Percentiles rank a stretch among this genome's conserved stretches.
phyloP scores from a whole-genome alignment of 2,113 vertebrate species.

The Pogonocichla stellata region DNA sequence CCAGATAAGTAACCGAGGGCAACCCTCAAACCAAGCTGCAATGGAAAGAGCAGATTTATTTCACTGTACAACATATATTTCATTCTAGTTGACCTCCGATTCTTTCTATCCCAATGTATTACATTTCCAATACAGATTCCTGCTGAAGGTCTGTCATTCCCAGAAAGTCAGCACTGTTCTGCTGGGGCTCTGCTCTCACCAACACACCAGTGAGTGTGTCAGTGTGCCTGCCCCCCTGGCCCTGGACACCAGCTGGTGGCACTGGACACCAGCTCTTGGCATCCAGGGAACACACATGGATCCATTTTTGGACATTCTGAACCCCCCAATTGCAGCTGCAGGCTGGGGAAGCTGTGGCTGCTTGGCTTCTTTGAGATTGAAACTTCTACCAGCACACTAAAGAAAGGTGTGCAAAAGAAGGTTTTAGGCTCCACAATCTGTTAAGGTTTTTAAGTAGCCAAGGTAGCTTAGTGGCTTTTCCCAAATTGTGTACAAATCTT shows the following conservation, averaged over 20 bases:
- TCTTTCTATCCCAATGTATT: background rate
- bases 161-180: background rate
- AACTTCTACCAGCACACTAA: background rate
- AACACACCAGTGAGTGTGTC: fast-evolving
- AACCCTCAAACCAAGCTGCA: background rate
- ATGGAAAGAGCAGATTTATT: background rate
- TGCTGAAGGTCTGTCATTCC: background rate
- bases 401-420: background rate
- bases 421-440: background rate
- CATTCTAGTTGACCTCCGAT: background rate
- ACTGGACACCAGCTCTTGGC: background rate
- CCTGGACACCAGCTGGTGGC: background rate
- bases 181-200: background rate
- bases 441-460: background rate
- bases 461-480: background rate
- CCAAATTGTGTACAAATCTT: background rate
- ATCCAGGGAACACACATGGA: too few species aligned
- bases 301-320: background rate
- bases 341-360: background rate
- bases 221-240: background rate
- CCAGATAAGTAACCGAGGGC: background rate
- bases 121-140: background rate
- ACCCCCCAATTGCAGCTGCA: background rate
- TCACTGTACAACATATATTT: background rate
- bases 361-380: background rate